Base-by-base conservation (phyloP, 2,888 invertebrate species). In the Cantharis flavilabris region DNA sequence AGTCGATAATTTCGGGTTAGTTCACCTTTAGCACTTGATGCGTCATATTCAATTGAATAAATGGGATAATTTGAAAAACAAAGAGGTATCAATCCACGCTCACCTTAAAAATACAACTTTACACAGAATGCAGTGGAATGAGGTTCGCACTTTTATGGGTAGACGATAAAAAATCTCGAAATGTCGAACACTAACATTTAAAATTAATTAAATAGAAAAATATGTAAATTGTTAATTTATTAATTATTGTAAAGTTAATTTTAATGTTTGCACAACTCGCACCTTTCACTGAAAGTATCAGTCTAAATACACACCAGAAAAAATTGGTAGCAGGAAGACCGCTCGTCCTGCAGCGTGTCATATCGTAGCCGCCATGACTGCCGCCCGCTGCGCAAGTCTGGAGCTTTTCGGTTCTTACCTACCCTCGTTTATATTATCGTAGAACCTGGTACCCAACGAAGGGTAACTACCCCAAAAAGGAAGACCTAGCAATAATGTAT, bases 351-450 rank as follows among this genome's bases (percentile, higher is more conserved):
- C 89, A 89, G 89, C 89, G 88, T 90, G 89, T 90, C 88, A 90
- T 90, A 89, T 90, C 89, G 89, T 86, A 87, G 87, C 89, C 89
- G 90, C 90, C 91, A 90, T 90, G 89, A 90, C 90, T 89, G 87
- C 85, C 86, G 87, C 88, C 71, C 87, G 88, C 87, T 88, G 89
- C 89, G 90, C 90, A 90, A 89, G 90, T 89, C 89, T 89, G 88
- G 89, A 80, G 89, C 89, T 89, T 86, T 86, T 89, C 89, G 75
- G 76, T 75, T 74, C 76, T 76, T 74, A 79, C 76, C 79, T 77
- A 77, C 75, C 77, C 74, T 76, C 76, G 76, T 77, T 77, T 74
- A 76, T 78, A 75, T 76, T 70, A 71, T 76, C 76, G 77, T 78
- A 76, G 80, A 80, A 78, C 81, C 80, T 80, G 80, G 81, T 79